Base-by-base conservation (phyloP, 2,113 vertebrate species). In the Miniopterus natalensis region DNA sequence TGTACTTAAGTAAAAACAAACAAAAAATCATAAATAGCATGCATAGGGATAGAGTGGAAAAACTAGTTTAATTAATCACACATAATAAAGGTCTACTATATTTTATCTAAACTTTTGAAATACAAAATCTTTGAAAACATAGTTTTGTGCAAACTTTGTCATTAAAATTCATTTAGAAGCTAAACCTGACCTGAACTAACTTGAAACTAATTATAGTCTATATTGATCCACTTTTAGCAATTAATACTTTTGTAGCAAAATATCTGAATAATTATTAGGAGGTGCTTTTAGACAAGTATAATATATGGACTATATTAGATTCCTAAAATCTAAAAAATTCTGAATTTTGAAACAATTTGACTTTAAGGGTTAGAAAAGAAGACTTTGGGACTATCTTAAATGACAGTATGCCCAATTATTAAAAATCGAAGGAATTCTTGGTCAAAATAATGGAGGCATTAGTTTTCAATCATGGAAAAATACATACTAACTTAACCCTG, bases 321-420 rank as follows among this genome's bases (percentile, higher is more conserved):
- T 86, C 53, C 49, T 94, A 88, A 79, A 84, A 40, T 81, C 9
- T 71, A 51, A 95, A 88, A 96, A 75, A 45, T 45, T 71, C 47
- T 88, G 59, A 65, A 61, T 91, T 83, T 90, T 93, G 20, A 75
- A 95, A 95, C 40, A 95, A 90, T 90, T 23, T 90, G 42, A 90
- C 45, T 21, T 79, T 15, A 87, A 90, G 27, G 66, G 3, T 89
- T 81, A 88, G 36, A 71, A 66, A 55, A 84, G 88, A 77, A 75
- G 25, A 1, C 11, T 90, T 83, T 53, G 36, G 18, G 61, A 40
- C 47, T 40, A 59, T 66, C 18, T 84, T 53, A 87, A 31, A 75
- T 31, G 77, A 68, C 89, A 90, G 21, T 59, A 1, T n/a, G 5
- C 47, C 29, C 14, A 84, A 80, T 10, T 63, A 13, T 25, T 47